Conservation (phyloP, 2,113 vertebrate species). For the Cynoglossus semilaevis region DNA sequence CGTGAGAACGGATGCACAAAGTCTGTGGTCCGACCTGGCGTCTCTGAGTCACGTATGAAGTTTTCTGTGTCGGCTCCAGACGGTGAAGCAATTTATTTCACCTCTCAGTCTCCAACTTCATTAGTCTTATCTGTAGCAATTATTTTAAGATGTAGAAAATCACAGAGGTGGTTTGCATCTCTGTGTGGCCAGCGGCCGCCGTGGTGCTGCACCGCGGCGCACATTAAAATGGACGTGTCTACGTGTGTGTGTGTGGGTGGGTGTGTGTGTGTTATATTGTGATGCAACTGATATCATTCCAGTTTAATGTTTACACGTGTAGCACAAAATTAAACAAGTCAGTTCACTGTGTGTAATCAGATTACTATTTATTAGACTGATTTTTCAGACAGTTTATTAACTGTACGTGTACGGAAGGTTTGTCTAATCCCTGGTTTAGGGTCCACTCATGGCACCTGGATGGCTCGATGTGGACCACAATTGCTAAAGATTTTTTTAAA, state of each 20-base stretch:
- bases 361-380: no score
- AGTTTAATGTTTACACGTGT: constrained; percentile 32
- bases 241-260: not conserved
- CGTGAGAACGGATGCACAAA: constrained; percentile 4
- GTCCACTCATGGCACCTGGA: no score
- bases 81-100: constrained; percentile 48
- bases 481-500: no score
- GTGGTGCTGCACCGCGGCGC: constrained; percentile 31
- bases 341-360: no score
- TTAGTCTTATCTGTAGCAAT: constrained; percentile 39
- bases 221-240: constrained; percentile 47
- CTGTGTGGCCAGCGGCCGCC: constrained; percentile 4
- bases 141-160: constrained; percentile 44
- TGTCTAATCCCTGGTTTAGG: no score
- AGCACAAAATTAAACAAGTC: constrained; percentile 17
- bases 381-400: no score
- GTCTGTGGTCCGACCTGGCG: constrained; percentile 3
- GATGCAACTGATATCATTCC: constrained; percentile 19
- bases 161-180: no score
- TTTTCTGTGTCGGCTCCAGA: constrained; percentile 13
- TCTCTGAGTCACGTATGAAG: constrained; percentile 13
- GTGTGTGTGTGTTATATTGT: no score
- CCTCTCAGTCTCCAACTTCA: constrained; percentile 37
- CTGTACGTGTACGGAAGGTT: no score
- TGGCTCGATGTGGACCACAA: no score